Evolutionary conservation across 2,113 vertebrate species (phyloP).

Genomic region (Bos indicus): DNA sequence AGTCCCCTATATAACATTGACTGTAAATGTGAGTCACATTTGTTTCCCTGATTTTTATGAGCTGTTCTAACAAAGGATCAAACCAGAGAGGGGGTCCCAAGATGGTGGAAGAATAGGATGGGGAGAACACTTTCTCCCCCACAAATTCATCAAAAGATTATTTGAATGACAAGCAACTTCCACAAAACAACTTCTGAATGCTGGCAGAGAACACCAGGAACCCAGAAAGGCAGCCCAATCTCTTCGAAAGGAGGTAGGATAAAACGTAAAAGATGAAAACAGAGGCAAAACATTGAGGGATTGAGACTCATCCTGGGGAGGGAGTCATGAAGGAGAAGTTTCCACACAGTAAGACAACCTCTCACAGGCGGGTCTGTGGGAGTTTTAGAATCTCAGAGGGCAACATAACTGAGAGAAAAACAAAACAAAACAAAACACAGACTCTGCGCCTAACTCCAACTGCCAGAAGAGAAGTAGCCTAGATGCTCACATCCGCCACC

Average conservation of each 20-base stretch:
- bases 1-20: background rate
- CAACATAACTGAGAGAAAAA: background rate
- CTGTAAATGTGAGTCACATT: background rate
- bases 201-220: background rate
- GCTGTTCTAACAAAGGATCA: background rate
- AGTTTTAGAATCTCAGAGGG: background rate
- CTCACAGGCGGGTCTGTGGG: background rate
- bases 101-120: rapidly evolving
- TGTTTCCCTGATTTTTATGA: background rate
- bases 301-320: background rate
- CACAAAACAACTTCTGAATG: background rate
- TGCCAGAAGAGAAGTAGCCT: background rate
- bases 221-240: background rate
- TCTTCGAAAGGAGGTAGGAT: background rate
- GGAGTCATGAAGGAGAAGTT: background rate
- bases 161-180: background rate
- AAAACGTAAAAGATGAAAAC: background rate
- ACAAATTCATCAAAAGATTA: background rate
- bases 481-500: background rate
- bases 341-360: background rate
- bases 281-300: background rate
- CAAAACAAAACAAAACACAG: background rate
- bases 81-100: background rate
- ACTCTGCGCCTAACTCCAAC: background rate
- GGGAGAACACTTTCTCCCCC: background rate